These are phyloP conservation scores for Rosalia funebris DNA, from an alignment of 2,888 invertebrate species.

Conservation along the genomic window DNA sequence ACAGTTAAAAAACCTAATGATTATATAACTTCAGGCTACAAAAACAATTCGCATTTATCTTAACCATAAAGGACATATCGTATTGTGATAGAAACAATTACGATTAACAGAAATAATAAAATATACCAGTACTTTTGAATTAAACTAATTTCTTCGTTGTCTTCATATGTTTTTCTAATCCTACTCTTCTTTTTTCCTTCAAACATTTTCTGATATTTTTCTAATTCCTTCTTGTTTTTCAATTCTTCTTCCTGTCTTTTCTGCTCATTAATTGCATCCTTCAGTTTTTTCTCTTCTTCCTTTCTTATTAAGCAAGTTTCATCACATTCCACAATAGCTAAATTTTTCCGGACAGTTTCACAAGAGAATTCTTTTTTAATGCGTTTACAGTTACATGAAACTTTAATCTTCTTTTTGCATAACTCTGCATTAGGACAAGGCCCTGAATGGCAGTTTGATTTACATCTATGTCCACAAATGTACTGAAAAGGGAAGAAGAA, in stretches of 20 bases:
- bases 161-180: slow-evolving; percentile 63
- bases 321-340: slow-evolving; percentile 71
- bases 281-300: slow-evolving; percentile 66
- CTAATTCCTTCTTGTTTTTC: slow-evolving; percentile 77
- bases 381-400: slow-evolving; percentile 81
- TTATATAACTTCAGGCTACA: no score
- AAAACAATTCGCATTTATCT: no score
- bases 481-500: no score
- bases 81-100: slow-evolving; percentile 8
- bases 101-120: slow-evolving; percentile 31
- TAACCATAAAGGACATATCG: no score
- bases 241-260: slow-evolving; percentile 73
- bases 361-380: slow-evolving; percentile 80
- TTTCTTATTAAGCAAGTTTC: slow-evolving; percentile 71
- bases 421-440: slow-evolving; percentile 72
- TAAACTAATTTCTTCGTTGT: slow-evolving; percentile 54
- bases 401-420: slow-evolving; percentile 83
- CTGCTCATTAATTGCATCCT: slow-evolving; percentile 68
- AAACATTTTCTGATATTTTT: slow-evolving; percentile 81
- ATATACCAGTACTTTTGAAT: slow-evolving; percentile 65
- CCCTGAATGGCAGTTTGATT: slow-evolving; percentile 78
- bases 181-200: slow-evolving; percentile 71
- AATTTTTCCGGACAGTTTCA: slow-evolving; percentile 67
- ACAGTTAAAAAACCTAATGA: no score
- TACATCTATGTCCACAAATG: slow-evolving; percentile 86